Conservation (phyloP, 2,888 invertebrate species). For the Ophioninae sp. region DNA sequence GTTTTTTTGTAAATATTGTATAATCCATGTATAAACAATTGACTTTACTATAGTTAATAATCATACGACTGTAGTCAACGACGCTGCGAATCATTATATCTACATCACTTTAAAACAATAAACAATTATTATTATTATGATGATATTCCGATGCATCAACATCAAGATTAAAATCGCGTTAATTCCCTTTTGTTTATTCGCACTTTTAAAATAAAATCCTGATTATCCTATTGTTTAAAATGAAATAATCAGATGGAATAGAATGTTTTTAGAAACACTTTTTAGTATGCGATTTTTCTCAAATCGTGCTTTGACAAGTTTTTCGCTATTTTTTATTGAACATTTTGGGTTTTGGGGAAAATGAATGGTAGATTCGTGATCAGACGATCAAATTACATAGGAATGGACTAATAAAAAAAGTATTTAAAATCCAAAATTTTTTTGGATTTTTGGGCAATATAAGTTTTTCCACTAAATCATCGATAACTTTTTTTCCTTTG, state of each 20-base stretch:
- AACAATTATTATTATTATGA: slow-evolving; percentile 80
- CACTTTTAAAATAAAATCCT: background rate
- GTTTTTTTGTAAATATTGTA: slow-evolving; percentile 81
- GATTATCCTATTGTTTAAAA: background rate
- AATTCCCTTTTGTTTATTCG: background rate
- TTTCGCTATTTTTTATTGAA: too few species aligned
- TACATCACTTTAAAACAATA: slow-evolving; percentile 80
- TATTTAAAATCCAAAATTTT: too few species aligned
- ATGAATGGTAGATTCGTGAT: too few species aligned
- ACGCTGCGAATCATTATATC: slow-evolving; percentile 80
- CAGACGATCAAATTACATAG: too few species aligned
- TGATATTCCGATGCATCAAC: slow-evolving; percentile 52
- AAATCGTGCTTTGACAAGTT: too few species aligned
- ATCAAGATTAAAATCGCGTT: background rate
- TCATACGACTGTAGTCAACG: slow-evolving; percentile 79
- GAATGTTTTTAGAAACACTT: too few species aligned
- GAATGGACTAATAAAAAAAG: too few species aligned
- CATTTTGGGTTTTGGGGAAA: too few species aligned
- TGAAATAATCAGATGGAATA: background rate
- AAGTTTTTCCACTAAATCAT: too few species aligned
- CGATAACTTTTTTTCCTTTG: too few species aligned
- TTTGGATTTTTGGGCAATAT: too few species aligned
- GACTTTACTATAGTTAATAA: slow-evolving; percentile 77
- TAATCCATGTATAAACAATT: slow-evolving; percentile 80
- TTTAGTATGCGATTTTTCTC: too few species aligned